phyloP scores from a whole-genome alignment of 2,888 invertebrate genomes.

The Agelastica alni region DNA sequence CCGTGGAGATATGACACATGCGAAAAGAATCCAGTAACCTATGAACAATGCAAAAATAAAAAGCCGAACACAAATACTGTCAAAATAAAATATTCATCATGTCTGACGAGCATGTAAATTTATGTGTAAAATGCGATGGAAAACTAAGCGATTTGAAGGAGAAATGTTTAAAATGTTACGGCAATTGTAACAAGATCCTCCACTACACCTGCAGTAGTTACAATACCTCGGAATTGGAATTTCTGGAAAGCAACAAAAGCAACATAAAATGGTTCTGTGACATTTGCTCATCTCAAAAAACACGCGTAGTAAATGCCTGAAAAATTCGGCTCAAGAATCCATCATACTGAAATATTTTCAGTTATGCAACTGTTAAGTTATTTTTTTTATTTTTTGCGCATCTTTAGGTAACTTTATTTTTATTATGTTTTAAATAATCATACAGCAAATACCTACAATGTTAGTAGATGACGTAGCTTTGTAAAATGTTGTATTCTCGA shows the following conservation, averaged over 20 bases:
- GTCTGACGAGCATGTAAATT: constrained; percentile 41
- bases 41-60: neutral
- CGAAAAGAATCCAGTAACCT: too few relatives aligned
- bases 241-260: constrained; percentile 39
- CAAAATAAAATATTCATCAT: constrained; percentile 25
- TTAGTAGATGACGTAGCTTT: too few relatives aligned
- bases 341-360: too few relatives aligned
- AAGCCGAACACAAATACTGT: neutral
- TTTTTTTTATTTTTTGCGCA: too few relatives aligned
- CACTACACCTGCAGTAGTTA: constrained; percentile 43
- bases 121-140: constrained; percentile 43
- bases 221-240: constrained; percentile 39
- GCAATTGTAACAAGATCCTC: constrained; percentile 40
- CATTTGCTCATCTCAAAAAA: constrained; percentile 33
- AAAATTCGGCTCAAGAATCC: too few relatives aligned
- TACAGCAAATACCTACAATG: too few relatives aligned
- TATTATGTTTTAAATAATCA: too few relatives aligned
- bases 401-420: too few relatives aligned
- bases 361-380: too few relatives aligned
- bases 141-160: constrained; percentile 30
- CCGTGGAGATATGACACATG: too few relatives aligned
- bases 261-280: constrained; percentile 45
- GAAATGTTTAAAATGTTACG: constrained; percentile 40
- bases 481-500: too few relatives aligned
- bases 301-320: neutral